Conservation (phyloP, 2,113 vertebrate genomes). For the Mastomys natalensis region DNA sequence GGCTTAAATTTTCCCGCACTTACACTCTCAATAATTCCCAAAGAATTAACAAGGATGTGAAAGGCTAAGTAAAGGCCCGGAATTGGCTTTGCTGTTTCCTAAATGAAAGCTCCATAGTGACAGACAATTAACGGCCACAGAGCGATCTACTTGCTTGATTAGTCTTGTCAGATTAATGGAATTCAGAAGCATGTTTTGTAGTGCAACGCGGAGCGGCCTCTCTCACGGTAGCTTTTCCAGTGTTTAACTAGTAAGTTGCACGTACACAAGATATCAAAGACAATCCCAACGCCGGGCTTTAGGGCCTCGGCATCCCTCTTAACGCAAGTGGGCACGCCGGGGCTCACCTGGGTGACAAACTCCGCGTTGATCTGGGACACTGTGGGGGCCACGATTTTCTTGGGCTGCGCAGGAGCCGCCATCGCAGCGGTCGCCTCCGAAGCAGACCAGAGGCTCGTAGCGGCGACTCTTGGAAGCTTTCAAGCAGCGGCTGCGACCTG, state of each 20-base stretch:
- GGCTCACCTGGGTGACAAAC: constrained; percentile 96
- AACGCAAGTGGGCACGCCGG: background rate
- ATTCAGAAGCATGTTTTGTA: background rate
- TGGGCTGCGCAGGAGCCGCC: constrained; percentile 87
- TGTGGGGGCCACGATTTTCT: constrained; percentile 96
- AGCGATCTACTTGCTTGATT: background rate
- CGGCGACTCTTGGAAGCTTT: background rate
- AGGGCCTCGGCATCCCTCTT: background rate
- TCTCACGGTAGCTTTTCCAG: background rate
- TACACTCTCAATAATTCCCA: background rate
- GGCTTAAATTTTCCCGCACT: background rate
- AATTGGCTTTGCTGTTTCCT: background rate
- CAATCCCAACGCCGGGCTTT: background rate
- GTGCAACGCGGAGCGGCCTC: background rate
- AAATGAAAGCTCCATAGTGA: background rate
- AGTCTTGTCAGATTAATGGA: background rate
- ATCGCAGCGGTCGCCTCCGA: constrained; percentile 21
- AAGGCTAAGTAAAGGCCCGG: background rate
- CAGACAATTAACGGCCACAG: background rate
- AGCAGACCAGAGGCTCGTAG: background rate
- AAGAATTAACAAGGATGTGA: background rate
- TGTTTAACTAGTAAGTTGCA: background rate
- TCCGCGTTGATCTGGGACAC: constrained; percentile 98
- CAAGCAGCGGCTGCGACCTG: fast-evolving
- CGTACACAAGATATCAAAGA: background rate